Evolutionary conservation across 2,113 vertebrate genomes (phyloP).

Genomic region (Limanda limanda): DNA sequence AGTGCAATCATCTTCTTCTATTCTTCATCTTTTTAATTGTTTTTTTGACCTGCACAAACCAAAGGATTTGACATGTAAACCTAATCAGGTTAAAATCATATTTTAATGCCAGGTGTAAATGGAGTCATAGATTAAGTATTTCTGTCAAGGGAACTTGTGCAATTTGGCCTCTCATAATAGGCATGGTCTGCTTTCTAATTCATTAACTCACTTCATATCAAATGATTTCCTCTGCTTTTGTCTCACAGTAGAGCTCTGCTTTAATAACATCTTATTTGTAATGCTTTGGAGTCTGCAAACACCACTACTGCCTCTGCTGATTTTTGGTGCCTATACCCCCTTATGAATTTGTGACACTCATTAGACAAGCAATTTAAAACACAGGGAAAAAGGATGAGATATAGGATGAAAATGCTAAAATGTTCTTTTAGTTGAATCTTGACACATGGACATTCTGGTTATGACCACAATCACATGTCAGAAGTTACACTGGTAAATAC

Average conservation of each 20-base stretch:
- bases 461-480: not conserved
- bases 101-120: too few species aligned
- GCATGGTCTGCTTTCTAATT: not conserved
- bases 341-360: not conserved
- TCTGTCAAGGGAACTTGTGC: not conserved
- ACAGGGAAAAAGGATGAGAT: not conserved
- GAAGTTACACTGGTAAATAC: conserved; percentile 10
- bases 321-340: not conserved
- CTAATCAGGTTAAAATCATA: too few species aligned
- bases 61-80: too few species aligned
- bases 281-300: too few species aligned
- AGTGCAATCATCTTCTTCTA: too few species aligned
- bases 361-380: too few species aligned
- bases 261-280: not conserved
- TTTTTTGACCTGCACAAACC: too few species aligned
- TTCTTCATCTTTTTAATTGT: too few species aligned
- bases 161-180: not conserved
- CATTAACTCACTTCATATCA: not conserved
- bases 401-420: not conserved
- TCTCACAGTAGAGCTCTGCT: not conserved
- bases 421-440: not conserved
- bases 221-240: not conserved
- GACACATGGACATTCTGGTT: not conserved
- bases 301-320: too few species aligned
- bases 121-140: not conserved